Evolutionary conservation across 2,113 vertebrate genomes (phyloP), one percentile per base, ranked within the genome.

Genomic region (Lepisosteus osseus): DNA sequence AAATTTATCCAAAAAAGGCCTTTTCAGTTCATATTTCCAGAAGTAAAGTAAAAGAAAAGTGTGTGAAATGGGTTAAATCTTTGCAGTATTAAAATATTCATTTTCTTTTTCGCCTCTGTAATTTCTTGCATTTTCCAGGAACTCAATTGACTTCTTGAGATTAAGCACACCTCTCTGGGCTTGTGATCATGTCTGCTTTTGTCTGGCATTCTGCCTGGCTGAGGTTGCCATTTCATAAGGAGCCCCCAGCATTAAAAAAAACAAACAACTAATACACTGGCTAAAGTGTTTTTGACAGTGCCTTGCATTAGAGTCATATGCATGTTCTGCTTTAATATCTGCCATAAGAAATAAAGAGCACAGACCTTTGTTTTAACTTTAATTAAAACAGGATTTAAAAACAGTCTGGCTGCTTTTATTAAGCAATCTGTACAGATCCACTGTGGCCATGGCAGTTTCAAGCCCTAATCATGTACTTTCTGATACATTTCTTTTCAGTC

Each of bases 351-450:
- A 59, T 14, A 59, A 59, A 59, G 11, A 4, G 56, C 56, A 59
- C 56, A 11, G n/a, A 4, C 56, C 7, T 12, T 2, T 59, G 56
- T 59, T 59, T 59, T 59, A n/a, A 59, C 56, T 59, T 59, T 59
- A 59, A 59, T 59, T 59, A 59, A 59, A 59, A 59, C 13, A 12
- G 56, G 56, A 59, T 59, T 59, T 59, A 59, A 59, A 59, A 14
- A 3, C 56, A 12, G 56, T 59, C 56, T 59, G 56, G n/a, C 7
- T 6, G 11, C n/a, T 59, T 59, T 59, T 13, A n/a, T n/a, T 59
- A 1, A 14, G 56, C n/a, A 59, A 13, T 59, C 56, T 59, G 7
- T 4, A 14, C 11, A 14, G 56, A 14, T 59, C n/a, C n/a, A 11
- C 56, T 59, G 56, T 12, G 56, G 56, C 3, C 13, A 6, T 14